Evolutionary conservation across 2,797 vertebrate genomes (phyloP).

Genomic region (Helostoma temminkii): DNA sequence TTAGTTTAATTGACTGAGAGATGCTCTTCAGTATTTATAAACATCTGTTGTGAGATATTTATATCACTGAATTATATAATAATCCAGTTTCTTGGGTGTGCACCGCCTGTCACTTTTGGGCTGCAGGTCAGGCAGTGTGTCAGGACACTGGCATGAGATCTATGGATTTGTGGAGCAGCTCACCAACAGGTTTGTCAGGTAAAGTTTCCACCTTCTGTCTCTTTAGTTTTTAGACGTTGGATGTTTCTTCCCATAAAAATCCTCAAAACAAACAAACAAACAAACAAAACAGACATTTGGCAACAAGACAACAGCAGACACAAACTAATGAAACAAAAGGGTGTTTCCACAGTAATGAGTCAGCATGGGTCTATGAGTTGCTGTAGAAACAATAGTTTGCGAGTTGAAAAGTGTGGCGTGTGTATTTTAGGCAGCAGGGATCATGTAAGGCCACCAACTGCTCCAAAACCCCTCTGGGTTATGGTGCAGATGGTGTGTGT

Average conservation of each 20-base stretch:
- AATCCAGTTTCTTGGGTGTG: no score
- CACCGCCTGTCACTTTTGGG: not conserved
- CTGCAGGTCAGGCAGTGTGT: slow-evolving; percentile 92
- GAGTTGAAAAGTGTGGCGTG: slow-evolving; percentile 53
- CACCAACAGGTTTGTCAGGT: slow-evolving; percentile 95
- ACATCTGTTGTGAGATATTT: not conserved
- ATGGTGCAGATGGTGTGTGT: slow-evolving; percentile 29
- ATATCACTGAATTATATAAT: no score
- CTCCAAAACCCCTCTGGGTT: slow-evolving; percentile 46
- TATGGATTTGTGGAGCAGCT: slow-evolving; percentile 93
- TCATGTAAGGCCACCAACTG: slow-evolving; percentile 60
- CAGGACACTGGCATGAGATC: slow-evolving; percentile 92
- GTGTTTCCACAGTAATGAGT: slow-evolving; percentile 10
- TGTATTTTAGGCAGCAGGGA: slow-evolving; percentile 59
- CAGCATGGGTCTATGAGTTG: slow-evolving; percentile 7
- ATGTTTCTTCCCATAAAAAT: not conserved
- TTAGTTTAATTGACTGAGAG: not conserved
- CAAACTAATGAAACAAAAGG: not conserved
- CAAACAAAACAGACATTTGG: not conserved
- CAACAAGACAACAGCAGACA: not conserved
- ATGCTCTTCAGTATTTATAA: not conserved
- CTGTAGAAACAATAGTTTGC: slow-evolving; percentile 34
- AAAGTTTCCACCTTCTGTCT: slow-evolving; percentile 9
- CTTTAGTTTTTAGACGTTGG: not conserved
- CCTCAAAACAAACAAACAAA: not conserved